Percentiles rank a stretch among this genome's conserved stretches.
phyloP scores from a whole-genome alignment of 1,140 invertebrate species.

The Teleopsis dalmanni region DNA sequence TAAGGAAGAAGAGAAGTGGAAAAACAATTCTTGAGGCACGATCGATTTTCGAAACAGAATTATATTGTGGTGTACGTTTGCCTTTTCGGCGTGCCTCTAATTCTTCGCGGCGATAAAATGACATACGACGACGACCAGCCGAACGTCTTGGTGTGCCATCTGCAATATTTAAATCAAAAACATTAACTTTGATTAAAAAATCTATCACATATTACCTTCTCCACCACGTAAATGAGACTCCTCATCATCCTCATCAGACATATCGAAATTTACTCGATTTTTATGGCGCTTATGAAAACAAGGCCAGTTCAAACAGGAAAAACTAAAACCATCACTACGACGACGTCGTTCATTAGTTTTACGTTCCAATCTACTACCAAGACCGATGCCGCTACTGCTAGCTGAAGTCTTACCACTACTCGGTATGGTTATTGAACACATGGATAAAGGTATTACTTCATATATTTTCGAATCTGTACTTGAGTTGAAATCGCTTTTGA shows the following conservation, averaged over 20 bases:
- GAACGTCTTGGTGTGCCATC: slow-evolving; percentile 19
- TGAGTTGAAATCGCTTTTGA: slow-evolving; percentile 11
- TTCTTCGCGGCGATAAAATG: slow-evolving; percentile 38
- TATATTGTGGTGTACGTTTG: slow-evolving; percentile 56
- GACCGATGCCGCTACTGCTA: slow-evolving; percentile 10
- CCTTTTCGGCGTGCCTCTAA: slow-evolving; percentile 45
- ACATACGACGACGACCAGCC: slow-evolving; percentile 35
- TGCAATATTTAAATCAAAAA: not conserved
- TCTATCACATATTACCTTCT: slow-evolving; percentile 5
- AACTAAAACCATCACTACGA: slow-evolving; percentile 1
- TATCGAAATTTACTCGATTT: slow-evolving; percentile 18
- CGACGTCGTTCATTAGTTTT: slow-evolving; percentile 1
- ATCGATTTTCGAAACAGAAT: slow-evolving; percentile 76
- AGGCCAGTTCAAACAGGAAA: slow-evolving; percentile 26
- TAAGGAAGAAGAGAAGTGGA: slow-evolving; percentile 65
- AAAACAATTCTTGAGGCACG: slow-evolving; percentile 66
- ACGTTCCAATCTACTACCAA: slow-evolving; percentile 10
- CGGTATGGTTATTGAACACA: slow-evolving; percentile 36
- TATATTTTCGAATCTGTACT: slow-evolving; percentile 38
- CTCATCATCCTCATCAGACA: slow-evolving; percentile 29
- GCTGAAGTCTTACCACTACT: not conserved
- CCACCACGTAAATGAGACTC: slow-evolving; percentile 27
- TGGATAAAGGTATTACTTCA: slow-evolving; percentile 38
- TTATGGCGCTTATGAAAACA: slow-evolving; percentile 14
- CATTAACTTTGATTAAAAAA: not conserved